Conservation (phyloP, 2,888 invertebrate genomes). For the Drosophila kokeensis region DNA sequence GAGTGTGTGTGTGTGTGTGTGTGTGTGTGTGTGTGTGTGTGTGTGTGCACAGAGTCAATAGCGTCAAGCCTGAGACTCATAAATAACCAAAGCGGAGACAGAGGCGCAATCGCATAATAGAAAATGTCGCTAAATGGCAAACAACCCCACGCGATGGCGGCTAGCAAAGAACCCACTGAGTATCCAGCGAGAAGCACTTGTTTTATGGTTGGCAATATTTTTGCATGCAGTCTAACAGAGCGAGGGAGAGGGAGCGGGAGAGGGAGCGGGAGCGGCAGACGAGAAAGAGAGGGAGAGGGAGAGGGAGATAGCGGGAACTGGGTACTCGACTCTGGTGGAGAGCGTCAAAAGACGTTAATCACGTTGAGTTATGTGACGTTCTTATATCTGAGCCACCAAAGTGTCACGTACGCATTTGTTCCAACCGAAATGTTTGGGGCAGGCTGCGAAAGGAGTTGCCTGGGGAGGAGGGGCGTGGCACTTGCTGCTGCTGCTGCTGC, state of each 20-base stretch:
- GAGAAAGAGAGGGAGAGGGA: neutral
- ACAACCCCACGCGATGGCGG: constrained; percentile 35
- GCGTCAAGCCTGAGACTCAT: constrained; percentile 28
- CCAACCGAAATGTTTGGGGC: constrained; percentile 52
- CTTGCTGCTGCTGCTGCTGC: constrained; percentile 30
- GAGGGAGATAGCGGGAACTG: neutral
- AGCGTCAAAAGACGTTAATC: constrained; percentile 84
- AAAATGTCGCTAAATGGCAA: constrained; percentile 69
- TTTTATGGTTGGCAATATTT: constrained; percentile 78
- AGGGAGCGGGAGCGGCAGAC: neutral
- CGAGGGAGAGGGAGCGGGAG: neutral
- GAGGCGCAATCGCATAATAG: constrained; percentile 67
- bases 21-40: neutral
- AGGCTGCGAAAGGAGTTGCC: constrained; percentile 18
- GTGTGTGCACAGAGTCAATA: constrained; percentile 22
- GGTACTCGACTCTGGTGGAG: constrained; percentile 32
- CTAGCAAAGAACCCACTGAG: constrained; percentile 31
- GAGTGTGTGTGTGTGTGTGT: neutral
- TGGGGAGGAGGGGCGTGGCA: neutral
- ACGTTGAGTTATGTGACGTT: constrained; percentile 85
- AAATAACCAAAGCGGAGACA: constrained; percentile 44
- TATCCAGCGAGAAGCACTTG: constrained; percentile 57
- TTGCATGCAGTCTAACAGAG: constrained; percentile 59
- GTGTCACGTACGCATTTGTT: constrained; percentile 83
- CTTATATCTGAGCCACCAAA: constrained; percentile 83